Percentiles rank a stretch among this genome's conserved stretches.
Conservation (phyloP, 2,888 invertebrate species). For the Epinotia brunnichana region DNA sequence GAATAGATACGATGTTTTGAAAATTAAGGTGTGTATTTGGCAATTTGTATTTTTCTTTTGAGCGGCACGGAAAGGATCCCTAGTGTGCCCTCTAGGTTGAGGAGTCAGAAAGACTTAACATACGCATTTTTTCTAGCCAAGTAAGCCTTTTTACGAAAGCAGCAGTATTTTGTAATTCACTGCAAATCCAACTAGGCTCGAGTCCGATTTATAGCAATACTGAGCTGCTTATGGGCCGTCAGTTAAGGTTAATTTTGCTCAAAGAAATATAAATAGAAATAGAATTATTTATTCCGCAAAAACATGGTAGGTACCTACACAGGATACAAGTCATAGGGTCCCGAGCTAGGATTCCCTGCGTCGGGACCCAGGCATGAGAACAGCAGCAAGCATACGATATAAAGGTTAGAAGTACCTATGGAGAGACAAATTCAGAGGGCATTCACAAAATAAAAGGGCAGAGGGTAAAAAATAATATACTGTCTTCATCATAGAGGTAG, state of each 20-base stretch:
- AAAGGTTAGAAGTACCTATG: no score
- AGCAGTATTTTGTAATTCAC: constrained; percentile 6
- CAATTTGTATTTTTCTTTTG: constrained; percentile 27
- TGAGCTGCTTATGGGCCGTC: not conserved
- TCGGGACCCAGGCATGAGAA: no score
- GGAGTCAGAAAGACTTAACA: constrained; percentile 3
- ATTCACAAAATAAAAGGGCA: no score
- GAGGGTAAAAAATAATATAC: no score
- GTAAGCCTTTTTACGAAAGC: not conserved
- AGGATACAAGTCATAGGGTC: no score
- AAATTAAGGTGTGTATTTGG: not conserved
- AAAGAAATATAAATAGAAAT: no score
- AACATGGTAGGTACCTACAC: no score
- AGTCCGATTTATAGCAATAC: not conserved
- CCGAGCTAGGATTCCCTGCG: no score
- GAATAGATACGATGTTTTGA: constrained; percentile 3
- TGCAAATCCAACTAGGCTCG: constrained; percentile 11
- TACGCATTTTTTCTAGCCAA: not conserved
- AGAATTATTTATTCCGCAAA: no score
- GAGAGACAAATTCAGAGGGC: no score
- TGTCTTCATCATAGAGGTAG: no score
- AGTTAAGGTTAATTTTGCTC: not conserved
- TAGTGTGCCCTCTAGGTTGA: constrained; percentile 20
- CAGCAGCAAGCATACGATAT: no score
- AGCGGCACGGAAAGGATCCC: constrained; percentile 17